Evolutionary conservation across 2,888 invertebrate species (phyloP), one percentile per base, ranked within the genome.

Genomic region (Lasioglossum villosulum): DNA sequence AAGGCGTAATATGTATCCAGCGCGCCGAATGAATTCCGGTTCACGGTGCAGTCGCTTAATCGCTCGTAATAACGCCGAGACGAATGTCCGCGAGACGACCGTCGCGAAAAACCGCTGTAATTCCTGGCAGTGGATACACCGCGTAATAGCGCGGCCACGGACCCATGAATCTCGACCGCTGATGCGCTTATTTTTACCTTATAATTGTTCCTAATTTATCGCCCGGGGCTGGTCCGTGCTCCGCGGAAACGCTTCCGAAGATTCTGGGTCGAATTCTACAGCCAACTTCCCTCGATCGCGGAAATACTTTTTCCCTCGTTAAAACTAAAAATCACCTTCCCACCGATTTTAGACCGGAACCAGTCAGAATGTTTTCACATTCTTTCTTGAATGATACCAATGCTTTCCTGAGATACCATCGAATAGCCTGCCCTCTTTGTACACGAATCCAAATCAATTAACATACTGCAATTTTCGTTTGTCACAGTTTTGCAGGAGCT

Each of bases 51-150:
- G 86, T 86, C 89, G 91, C 89, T 92, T 91, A 91, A 92, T 92
- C 92, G 92, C 86, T 90, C 88, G 91, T 91, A 92, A 92, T 92
- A 91, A 90, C 88, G 87, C 86, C 86, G 88, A 90, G 92, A 91
- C 90, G 91, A 92, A 92, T 91, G 91, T 82, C 77, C 76, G 71
- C 72, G 90, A 78, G 86, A 79, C 88, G 84, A 82, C 76, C 71
- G 75, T 82, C 80, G 86, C 74, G 90, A 90, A 90, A 90, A 90
- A 89, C 85, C 75, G 66, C 48, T 14, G 86, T 82, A 89, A 90
- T 90, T 89, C 86, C 90, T 89, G 89, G 86, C 90, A 88, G 80
- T 68, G 82, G 76, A 84, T 80, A 79, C 70, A n/a, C 82, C 83
- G 78, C 71, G 80, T 86, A 87, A 87, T 84, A 83, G 59, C 75